Base-by-base conservation (phyloP, 2,888 invertebrate genomes). In the Meta bourneti region DNA sequence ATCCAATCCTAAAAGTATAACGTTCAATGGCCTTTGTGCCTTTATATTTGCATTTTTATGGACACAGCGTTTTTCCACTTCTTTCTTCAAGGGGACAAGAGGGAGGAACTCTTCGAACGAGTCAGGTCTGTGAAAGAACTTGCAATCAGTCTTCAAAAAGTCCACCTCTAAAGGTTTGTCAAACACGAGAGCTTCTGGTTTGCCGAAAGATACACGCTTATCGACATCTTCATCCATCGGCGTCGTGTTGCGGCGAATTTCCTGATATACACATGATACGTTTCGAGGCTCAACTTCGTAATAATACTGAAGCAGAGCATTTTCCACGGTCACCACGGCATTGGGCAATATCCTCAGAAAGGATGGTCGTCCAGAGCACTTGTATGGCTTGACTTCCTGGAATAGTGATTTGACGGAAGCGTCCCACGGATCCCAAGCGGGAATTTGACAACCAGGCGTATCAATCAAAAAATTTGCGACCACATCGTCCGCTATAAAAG, bases 1-100 rank as follows among this genome's bases (percentile, higher is more conserved):
- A 94, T 98, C 98, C 94, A 98, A 96, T 71, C 98, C 98, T 48
- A 98, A 94, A 94, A 98, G 95, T 54, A 98, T 95, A 0, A 98
- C 96, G 94, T 97, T 97, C 48, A 96, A 95, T n/a, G 86, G 89
- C 16, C 75, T 77, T 13, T 75, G 54, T n/a, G 54, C 52, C 20
- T 69, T 69, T 2, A 74, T 69, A 52, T 89, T 61, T 1, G 69
- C 51, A 6, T 93, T 54, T 11, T 71, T 88, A 54, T 69, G 19
- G 48, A 48, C 72, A 11, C 54, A 72, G 9, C 72, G 54, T 49
- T 72, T 34, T 54, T 93, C 92, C 20, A 93, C 90, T 34, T 79
- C 49, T 51, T 69, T 49, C 52, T 93, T 93, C 13, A 90, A 20
- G 8, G 90, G 90, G 16, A 88, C 88, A 8, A 93, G 20, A 34